phyloP scores from a whole-genome alignment of 2,113 vertebrate species.

The Grallaria varia region DNA sequence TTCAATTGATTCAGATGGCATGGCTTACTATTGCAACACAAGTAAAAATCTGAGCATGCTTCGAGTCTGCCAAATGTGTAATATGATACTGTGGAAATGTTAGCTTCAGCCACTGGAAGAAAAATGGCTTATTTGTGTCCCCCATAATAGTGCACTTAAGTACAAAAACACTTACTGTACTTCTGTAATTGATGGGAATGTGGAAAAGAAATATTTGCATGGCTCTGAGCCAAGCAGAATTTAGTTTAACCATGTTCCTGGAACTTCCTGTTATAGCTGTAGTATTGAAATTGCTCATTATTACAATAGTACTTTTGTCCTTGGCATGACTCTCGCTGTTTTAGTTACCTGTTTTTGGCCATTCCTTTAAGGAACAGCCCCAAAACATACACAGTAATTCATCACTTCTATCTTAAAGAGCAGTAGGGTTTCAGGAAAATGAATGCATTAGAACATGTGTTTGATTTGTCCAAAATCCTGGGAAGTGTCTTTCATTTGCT shows the following conservation, averaged over 20 bases:
- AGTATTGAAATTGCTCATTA: conserved; percentile 24
- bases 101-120: not conserved
- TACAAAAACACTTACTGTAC: conserved; percentile 14
- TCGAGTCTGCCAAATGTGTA: not conserved
- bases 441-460: not conserved
- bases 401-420: not conserved
- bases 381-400: not conserved
- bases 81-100: not conserved
- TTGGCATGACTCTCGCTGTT: not conserved
- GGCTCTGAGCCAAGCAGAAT: conserved; percentile 10
- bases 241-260: conserved; percentile 4
- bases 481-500: not conserved
- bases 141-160: not conserved
- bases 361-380: not conserved
- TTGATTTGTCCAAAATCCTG: not conserved
- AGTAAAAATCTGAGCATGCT: not conserved
- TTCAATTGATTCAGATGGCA: not conserved
- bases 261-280: conserved; percentile 15
- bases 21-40: not conserved
- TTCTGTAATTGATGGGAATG: conserved; percentile 30
- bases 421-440: not conserved
- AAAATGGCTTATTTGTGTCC: conserved; percentile 22
- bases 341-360: not conserved
- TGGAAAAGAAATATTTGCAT: conserved; percentile 2
- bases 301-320: conserved; percentile 1